These are phyloP conservation scores for Diorhabda carinulata DNA, from an alignment of 1,140 invertebrate genomes.

Conservation along the genomic window DNA sequence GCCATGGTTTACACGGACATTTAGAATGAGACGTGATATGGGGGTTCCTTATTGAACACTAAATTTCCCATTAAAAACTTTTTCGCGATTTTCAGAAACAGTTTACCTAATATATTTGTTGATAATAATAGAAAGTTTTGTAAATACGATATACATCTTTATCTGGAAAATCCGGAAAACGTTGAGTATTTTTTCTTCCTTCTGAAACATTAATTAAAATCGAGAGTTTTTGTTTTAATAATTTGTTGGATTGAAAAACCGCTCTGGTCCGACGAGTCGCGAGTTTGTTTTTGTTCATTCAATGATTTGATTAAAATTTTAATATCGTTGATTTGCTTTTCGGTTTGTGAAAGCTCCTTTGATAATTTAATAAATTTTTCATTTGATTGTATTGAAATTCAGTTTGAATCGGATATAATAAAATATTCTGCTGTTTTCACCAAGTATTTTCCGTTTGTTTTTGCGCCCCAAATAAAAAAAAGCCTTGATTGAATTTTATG, in stretches of 20 bases:
- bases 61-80: no score
- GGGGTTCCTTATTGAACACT: no score
- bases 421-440: constrained; percentile 4
- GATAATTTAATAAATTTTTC: constrained; percentile 20
- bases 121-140: no score
- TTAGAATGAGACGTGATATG: no score
- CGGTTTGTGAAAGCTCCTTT: constrained; percentile 13
- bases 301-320: constrained; percentile 23
- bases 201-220: constrained; percentile 19
- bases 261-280: neutral
- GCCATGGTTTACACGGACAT: no score
- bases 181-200: constrained; percentile 18
- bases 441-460: neutral
- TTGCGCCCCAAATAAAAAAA: neutral
- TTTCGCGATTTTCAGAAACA: no score
- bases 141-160: neutral
- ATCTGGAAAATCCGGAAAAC: constrained; percentile 1
- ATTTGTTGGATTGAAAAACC: constrained; percentile 21
- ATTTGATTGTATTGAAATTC: constrained; percentile 19
- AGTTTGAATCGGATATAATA: constrained; percentile 8
- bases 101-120: no score
- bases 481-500: constrained; percentile 1
- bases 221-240: constrained; percentile 21
- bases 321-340: constrained; percentile 21
- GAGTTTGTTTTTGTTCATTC: constrained; percentile 19